Base-by-base conservation (phyloP, 2,888 invertebrate species). In the Platerodrilus igneus region DNA sequence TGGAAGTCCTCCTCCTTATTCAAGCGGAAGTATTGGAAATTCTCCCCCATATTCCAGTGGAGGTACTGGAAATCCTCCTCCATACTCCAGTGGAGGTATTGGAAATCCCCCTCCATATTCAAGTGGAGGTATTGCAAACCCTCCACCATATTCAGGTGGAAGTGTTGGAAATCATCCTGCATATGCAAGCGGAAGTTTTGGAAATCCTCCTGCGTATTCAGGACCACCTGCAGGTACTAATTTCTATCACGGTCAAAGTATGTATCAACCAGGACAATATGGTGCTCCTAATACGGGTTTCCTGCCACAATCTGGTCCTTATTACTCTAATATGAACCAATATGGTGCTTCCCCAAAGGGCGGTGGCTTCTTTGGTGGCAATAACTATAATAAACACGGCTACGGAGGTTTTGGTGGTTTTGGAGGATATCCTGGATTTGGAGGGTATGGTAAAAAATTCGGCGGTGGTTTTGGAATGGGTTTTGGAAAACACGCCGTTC, bases 401-500 rank as follows among this genome's bases (percentile, higher is more conserved):
- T 46, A 48, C 8, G 44, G 46, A 6, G 38, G 41, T 13, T 41
- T 47, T 23, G 41, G 43, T 10, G 39, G 41, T 8, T 22, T 13
- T 28, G 48, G 45, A 13, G 48, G 47, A 11, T 39, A 45, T 19
- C 6, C 14, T 27, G 40, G 40, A 19, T 48, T 51, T 7, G 43
- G 41, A n/a, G 48, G 53, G 11, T 42, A 41, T 31, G 31, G 42
- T n/a, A 20, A 29, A 28, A 8, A 36, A 21, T 34, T 37, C 27
- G 32, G 45, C 25, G 36, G 45, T 32, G 48, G 53, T 18, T 50
- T 51, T 28, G 49, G 53, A 8, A 40, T 27, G 4, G 53, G 53
- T 11, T 54, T 54, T 33, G 55, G 54, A 4, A 58, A 53, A 22
- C 57, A 59, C 33, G 60, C 63, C 2, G 54, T 63, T 18, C 50